phyloP scores from a whole-genome alignment of 2,888 invertebrate genomes.

The Drosophila antonietae region DNA sequence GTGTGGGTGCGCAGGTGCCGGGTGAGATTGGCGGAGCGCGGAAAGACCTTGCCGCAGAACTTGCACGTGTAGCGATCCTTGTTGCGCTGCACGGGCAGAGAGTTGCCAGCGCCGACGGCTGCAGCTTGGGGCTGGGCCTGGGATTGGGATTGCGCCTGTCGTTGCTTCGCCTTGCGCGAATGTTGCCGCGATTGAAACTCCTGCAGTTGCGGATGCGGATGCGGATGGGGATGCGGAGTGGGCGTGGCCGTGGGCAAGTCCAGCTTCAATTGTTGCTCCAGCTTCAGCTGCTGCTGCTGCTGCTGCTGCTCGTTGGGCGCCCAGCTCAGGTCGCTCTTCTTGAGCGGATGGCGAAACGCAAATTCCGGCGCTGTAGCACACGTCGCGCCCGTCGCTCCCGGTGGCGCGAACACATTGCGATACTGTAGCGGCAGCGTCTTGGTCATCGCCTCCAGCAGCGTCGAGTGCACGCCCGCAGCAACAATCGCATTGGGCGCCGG shows the following conservation, averaged over 20 bases:
- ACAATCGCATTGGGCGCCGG: constrained; percentile 80
- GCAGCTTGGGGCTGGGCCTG: constrained; percentile 82
- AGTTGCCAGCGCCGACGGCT: constrained; percentile 84
- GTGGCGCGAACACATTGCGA: constrained; percentile 84
- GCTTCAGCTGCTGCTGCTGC: constrained; percentile 17
- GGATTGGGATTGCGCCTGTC: constrained; percentile 37
- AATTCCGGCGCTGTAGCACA: constrained; percentile 86
- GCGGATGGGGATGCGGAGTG: constrained; percentile 61
- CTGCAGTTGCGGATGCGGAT: constrained; percentile 67
- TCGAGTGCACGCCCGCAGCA: constrained; percentile 87
- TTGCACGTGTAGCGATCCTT: constrained; percentile 98
- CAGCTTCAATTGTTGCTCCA: constrained; percentile 21
- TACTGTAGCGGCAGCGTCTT: constrained; percentile 87
- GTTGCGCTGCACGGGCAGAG: constrained; percentile 83
- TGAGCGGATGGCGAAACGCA: constrained; percentile 86
- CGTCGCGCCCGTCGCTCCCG: constrained; percentile 82
- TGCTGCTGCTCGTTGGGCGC: constrained; percentile 41
- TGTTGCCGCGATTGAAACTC: constrained; percentile 69
- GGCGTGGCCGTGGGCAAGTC: constrained; percentile 20
- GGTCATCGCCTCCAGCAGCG: constrained; percentile 90
- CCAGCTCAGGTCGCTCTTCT: constrained; percentile 66
- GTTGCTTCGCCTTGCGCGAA: constrained; percentile 63
- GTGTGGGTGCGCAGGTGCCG: constrained; percentile 98
- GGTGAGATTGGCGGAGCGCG: constrained; percentile 98
- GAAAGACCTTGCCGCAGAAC: constrained; percentile 98